A percentile compares a stretch with the other conserved stretches of the same genome.
Conservation (phyloP, 2,888 invertebrate species). For the Quadroppia sp. region DNA sequence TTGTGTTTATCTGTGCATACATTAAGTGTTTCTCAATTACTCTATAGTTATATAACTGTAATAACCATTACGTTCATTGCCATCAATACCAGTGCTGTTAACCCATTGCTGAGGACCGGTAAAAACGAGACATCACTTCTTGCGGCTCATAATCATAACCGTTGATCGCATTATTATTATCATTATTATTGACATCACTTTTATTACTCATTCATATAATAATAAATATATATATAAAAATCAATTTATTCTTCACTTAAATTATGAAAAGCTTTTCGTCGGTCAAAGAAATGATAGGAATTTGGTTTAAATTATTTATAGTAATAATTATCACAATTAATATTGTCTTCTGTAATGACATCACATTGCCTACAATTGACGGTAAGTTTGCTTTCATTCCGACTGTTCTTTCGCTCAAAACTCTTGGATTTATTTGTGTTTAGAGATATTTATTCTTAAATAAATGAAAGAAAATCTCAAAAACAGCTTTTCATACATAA, state of each 20-base stretch:
- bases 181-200: conserved; percentile 8
- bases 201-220: neutral
- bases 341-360: conserved; percentile 5
- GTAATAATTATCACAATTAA: conserved; percentile 4
- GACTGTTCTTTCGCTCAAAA: neutral
- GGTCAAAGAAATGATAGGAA: conserved; percentile 8
- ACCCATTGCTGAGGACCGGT: too few species aligned
- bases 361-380: conserved; percentile 21
- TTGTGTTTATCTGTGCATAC: too few species aligned
- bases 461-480: too few species aligned
- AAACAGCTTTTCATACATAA: too few species aligned
- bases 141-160: too few species aligned
- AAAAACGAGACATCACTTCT: too few species aligned
- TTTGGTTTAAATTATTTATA: neutral
- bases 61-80: too few species aligned
- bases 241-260: neutral
- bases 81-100: too few species aligned
- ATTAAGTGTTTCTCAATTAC: too few species aligned
- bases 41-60: too few species aligned
- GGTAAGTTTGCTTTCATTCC: neutral
- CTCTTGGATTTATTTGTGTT: too few species aligned
- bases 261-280: neutral
- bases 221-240: neutral
- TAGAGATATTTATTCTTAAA: too few species aligned
- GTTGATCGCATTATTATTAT: neutral